These are phyloP conservation scores for Saccopteryx bilineata DNA, from an alignment of 2,113 vertebrate species.

Conservation along the genomic window DNA sequence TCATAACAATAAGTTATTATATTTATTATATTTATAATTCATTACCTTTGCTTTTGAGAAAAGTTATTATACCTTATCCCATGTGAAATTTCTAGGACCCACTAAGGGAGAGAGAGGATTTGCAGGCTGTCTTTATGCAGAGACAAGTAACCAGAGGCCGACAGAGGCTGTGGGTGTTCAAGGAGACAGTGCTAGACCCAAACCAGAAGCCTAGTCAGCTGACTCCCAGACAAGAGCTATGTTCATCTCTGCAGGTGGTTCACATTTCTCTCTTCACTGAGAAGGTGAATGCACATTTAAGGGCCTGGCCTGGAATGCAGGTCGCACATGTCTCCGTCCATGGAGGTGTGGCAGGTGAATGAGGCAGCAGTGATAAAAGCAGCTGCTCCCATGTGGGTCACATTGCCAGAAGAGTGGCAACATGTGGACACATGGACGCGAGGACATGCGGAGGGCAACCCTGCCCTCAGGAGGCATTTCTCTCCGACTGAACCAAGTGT, in stretches of 20 bases:
- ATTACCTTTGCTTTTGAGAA: slow-evolving; percentile 30
- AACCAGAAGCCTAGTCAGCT: not conserved
- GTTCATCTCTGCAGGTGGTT: not conserved
- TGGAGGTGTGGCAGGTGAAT: fast-evolving
- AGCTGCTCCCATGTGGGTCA: fast-evolving
- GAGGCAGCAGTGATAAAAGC: fast-evolving
- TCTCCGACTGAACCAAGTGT: not conserved
- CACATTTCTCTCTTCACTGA: not conserved
- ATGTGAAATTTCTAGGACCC: not conserved
- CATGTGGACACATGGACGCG: no score
- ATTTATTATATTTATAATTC: not conserved
- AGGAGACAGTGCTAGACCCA: not conserved
- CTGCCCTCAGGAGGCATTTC: not conserved
- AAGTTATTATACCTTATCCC: not conserved
- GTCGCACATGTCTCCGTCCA: fast-evolving
- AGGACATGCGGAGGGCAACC: fast-evolving
- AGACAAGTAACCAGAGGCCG: not conserved
- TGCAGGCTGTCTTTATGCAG: not conserved
- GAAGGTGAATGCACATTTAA: fast-evolving
- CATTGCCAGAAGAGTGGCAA: fast-evolving
- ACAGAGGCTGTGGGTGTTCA: not conserved
- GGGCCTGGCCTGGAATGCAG: not conserved
- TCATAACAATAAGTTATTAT: not conserved
- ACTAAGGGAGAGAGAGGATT: not conserved
- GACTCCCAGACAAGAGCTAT: not conserved